Conservation (phyloP, 2,113 vertebrate species). For the Chiloscyllium plagiosum region DNA sequence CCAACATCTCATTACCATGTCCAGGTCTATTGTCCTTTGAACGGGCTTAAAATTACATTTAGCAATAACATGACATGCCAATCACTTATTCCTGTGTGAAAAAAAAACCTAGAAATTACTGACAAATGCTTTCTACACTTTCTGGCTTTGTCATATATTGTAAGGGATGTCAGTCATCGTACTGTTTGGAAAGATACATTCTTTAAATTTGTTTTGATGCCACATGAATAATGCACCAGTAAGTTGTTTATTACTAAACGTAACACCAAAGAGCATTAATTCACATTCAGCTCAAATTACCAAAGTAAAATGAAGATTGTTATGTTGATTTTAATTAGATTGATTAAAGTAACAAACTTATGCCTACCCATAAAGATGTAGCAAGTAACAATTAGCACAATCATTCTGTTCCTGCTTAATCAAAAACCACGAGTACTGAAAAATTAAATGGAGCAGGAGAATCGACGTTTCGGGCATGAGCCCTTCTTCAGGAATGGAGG, state of each 20-base stretch:
- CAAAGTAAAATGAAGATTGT: background rate
- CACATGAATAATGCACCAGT: background rate
- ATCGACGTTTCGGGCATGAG: no score
- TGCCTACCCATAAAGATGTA: background rate
- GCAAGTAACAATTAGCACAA: background rate
- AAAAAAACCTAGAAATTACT: background rate
- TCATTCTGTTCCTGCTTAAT: background rate
- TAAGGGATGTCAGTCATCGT: background rate
- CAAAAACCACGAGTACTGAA: background rate
- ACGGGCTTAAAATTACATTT: background rate
- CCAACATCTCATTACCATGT: background rate
- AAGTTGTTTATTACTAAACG: background rate
- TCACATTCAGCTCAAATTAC: background rate
- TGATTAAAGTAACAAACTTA: background rate
- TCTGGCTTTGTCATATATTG: background rate
- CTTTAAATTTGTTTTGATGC: background rate
- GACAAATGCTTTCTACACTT: background rate
- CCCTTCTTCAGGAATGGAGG: no score
- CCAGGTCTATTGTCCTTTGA: background rate
- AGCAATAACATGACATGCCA: background rate
- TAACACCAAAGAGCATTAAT: background rate
- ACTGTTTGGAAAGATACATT: background rate
- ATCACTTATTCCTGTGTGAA: background rate
- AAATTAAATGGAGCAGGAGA: background rate
- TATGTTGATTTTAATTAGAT: constrained; percentile 1